Percentiles rank a stretch among this genome's conserved stretches.
Conservation (phyloP, 2,113 vertebrate genomes). For the Misgurnus mizolepis region DNA sequence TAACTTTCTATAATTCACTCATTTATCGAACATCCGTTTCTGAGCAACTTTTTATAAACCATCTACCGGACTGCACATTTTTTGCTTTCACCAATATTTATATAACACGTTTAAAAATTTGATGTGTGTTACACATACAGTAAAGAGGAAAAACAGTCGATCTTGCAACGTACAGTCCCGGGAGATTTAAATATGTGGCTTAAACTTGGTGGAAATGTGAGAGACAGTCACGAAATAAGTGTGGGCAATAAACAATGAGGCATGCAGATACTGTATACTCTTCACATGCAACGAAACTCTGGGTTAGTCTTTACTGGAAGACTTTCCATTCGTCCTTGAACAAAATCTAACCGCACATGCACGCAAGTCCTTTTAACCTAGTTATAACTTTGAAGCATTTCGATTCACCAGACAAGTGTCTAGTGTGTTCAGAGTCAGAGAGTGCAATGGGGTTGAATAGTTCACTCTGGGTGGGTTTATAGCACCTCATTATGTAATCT, state of each 20-base stretch:
- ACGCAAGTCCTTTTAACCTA: background rate
- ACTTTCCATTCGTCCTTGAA: background rate
- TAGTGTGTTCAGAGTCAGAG: background rate
- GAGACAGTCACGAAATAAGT: slow-evolving; percentile 68
- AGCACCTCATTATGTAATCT: slow-evolving; percentile 4
- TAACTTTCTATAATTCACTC: background rate
- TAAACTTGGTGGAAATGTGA: slow-evolving; percentile 68
- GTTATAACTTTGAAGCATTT: background rate
- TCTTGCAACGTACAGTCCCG: slow-evolving; percentile 60
- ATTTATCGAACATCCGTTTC: too few species aligned
- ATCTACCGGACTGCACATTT: slow-evolving; percentile 39
- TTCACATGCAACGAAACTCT: slow-evolving; percentile 63
- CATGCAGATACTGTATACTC: slow-evolving; percentile 69
- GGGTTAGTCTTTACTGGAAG: background rate
- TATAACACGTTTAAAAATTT: slow-evolving; percentile 56
- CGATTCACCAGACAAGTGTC: background rate
- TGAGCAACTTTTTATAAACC: background rate
- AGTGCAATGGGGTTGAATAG: background rate
- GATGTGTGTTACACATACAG: slow-evolving; percentile 55
- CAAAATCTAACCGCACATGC: background rate
- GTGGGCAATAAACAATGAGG: slow-evolving; percentile 74
- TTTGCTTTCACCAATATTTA: slow-evolving; percentile 49
- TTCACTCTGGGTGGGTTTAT: background rate
- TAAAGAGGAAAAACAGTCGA: slow-evolving; percentile 54
- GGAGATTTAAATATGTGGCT: slow-evolving; percentile 67